Base-by-base conservation (phyloP, 2,888 invertebrate species). In the Melanostoma scalare region DNA sequence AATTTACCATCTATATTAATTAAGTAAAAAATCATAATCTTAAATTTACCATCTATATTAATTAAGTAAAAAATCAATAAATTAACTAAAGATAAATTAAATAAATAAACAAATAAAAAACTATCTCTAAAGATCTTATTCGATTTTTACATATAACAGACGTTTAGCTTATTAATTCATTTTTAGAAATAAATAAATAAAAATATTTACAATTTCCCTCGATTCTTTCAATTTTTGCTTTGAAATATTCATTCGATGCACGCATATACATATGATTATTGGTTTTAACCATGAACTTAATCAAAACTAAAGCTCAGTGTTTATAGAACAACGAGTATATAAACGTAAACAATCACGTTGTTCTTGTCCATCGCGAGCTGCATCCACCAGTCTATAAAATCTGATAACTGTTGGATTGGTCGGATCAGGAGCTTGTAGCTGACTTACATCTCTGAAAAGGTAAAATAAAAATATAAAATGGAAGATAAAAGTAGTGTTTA, bases 331-430 rank as follows among this genome's bases (percentile, higher is more conserved):
- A 69, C 93, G 90, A 1, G 95, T 94, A 90, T 96, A 96, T 1
- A 94, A 89, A 82, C 92, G 89, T 1, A 93, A 87, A 87, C 96
- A 97, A 88, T 96, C 95, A 86, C 94, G 94, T 87, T 94, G 94
- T 86, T 96, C 96, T 89, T 96, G 96, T 0, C 96, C 96, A 87
- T 96, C 95, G 87, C 96, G 93, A 0, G 96, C 96, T 0, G 96
- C 96, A 89, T 95, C 95, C 3, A 96, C 94, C 88, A 96, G 96
- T 88, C 94, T 93, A 91, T 95, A 95, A 91, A 96, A 96, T 75
- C 94, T 92, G 35, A 95, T 90, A 30, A 96, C 96, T 76, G 94
- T 94, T 86, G 93, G 92, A 90, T 96, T 96, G 76, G 94, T 94
- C 71, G 91, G 89, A 2, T 93, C 93, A 9, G 95, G 94, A 84